Evolutionary conservation across 1,140 invertebrate species (phyloP).

Genomic region (Sesamia nonagrioides): DNA sequence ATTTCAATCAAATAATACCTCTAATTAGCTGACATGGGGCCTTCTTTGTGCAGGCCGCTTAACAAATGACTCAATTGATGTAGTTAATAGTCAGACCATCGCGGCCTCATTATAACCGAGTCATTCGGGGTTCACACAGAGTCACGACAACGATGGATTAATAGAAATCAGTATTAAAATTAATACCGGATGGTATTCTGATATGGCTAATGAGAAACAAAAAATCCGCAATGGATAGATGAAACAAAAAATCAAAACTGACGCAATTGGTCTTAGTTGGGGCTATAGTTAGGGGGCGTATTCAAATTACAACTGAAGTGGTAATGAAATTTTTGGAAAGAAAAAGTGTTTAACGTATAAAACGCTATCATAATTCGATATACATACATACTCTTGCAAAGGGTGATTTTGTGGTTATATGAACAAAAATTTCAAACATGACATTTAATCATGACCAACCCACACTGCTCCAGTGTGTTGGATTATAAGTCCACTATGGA

Average conservation of each 20-base stretch:
- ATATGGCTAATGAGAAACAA: constrained; percentile 1
- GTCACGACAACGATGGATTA: constrained; percentile 62
- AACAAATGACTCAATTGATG: constrained; percentile 81
- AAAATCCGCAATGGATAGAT: neutral
- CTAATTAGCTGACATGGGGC: constrained; percentile 79
- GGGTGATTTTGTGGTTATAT: too few species aligned
- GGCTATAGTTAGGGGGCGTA: neutral
- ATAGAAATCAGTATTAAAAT: constrained; percentile 36
- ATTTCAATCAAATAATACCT: constrained; percentile 83
- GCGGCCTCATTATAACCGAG: constrained; percentile 66
- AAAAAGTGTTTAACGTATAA: neutral
- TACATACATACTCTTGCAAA: too few species aligned
- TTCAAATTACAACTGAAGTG: too few species aligned
- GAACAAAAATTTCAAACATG: too few species aligned
- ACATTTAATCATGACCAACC: too few species aligned
- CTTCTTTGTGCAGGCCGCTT: constrained; percentile 73
- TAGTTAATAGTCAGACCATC: constrained; percentile 75
- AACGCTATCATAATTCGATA: too few species aligned
- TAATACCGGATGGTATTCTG: neutral
- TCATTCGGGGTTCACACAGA: constrained; percentile 51
- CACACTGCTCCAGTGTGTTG: too few species aligned
- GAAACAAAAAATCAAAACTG: neutral
- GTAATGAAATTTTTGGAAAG: neutral
- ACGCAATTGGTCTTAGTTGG: neutral
- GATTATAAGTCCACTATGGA: too few species aligned